Conservation (phyloP, 1,140 invertebrate species). For the Samia ricini region DNA sequence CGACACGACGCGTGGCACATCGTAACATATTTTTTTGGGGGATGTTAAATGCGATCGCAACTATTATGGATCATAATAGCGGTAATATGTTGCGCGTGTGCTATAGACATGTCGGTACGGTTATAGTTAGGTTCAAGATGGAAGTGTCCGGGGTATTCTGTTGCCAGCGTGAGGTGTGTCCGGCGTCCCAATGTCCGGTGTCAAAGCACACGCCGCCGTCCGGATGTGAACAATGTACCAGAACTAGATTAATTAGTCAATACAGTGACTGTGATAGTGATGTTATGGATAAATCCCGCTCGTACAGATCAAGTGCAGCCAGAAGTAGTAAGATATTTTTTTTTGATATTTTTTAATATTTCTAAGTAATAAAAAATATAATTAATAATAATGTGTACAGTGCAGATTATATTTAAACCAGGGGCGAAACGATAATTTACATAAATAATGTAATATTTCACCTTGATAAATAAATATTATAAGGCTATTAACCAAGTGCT, state of each 20-base stretch:
- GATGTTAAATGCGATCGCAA: constrained; percentile 56
- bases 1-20: constrained; percentile 62
- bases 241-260: constrained; percentile 62
- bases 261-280: constrained; percentile 74
- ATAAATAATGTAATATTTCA: background rate
- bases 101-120: constrained; percentile 53
- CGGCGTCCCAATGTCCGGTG: constrained; percentile 27
- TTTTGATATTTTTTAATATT: constrained; percentile 31
- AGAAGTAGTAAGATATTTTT: constrained; percentile 65
- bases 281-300: constrained; percentile 52
- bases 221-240: constrained; percentile 61
- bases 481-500: background rate
- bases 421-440: background rate
- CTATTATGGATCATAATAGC: constrained; percentile 58
- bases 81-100: constrained; percentile 53
- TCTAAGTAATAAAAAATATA: constrained; percentile 2
- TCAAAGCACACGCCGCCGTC: constrained; percentile 36
- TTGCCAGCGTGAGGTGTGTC: constrained; percentile 33
- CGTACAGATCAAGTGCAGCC: constrained; percentile 53
- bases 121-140: constrained; percentile 65
- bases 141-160: constrained; percentile 35
- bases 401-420: background rate
- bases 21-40: constrained; percentile 59
- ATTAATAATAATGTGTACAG: background rate
- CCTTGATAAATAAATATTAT: background rate